Base-by-base conservation (phyloP, 2,797 vertebrate species). In the Typhlichthys eigenmanni region DNA sequence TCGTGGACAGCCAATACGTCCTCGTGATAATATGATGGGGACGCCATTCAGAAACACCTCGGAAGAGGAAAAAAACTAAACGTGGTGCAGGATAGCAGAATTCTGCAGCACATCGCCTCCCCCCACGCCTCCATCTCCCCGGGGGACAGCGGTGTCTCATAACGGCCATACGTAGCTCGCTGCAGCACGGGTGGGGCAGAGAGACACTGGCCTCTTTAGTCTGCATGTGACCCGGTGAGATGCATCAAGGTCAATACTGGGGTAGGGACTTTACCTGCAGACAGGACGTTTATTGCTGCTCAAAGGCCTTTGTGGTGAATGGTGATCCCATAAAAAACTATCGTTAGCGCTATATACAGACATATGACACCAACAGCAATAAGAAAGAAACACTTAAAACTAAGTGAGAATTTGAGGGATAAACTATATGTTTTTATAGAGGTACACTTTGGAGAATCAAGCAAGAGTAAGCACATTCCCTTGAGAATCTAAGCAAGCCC, bases 251-350 rank as follows among this genome's bases (percentile, higher is more conserved):
- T 88, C 87, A 88, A 86, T 72, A 81, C 81, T 78, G 66, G 55
- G 86, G 84, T 87, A 82, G 68, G 79, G 80, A 85, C 88, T 89
- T 91, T 90, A 91, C 85, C 84, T 78, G 78, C 45, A 83, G 85
- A 83, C 84, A 89, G 92, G 91, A 90, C 79, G 78, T 89, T 89
- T 92, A 91, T 91, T 91, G 90, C 91, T 88, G 92, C 86, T 87
- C 56, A 5, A 73, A 88, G 76, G 82, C 82, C 79, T 84, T 77
- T 73, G 66, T 51, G 68, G 71, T 67, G 24, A 24, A 24, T 24
- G 3, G 24, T 24, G 70, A 77, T 82, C 75, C 78, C 78, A 90
- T 91, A 84, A 90, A 91, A 89, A 81, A 55, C 80, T 76, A 76
- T 82, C 79, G 72, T 85, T 78, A 76, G 83, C 71, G 68, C 77